Percentiles rank a stretch among this genome's conserved stretches.
Conservation (phyloP, 2,888 invertebrate species). For the Eudemis profundana region DNA sequence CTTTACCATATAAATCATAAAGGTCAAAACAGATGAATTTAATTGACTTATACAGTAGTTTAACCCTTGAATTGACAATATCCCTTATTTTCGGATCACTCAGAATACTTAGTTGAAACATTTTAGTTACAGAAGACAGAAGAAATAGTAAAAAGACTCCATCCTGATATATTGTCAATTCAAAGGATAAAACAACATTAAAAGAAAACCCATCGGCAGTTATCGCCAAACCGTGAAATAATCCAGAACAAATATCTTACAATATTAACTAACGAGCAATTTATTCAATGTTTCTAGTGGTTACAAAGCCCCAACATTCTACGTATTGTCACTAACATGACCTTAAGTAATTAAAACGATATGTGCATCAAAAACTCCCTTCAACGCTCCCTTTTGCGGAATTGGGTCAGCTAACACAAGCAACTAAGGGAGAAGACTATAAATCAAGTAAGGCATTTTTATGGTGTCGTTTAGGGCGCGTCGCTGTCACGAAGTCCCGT, state of each 20-base stretch:
- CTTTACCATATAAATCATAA: background rate
- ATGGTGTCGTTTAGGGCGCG: constrained; percentile 36
- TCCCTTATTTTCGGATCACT: too few species aligned
- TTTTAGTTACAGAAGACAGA: too few species aligned
- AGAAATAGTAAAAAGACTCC: too few species aligned
- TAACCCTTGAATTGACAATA: background rate
- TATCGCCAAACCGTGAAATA: background rate
- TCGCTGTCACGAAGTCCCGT: constrained; percentile 24
- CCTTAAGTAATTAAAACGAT: background rate
- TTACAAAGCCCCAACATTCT: background rate
- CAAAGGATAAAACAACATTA: background rate
- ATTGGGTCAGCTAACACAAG: constrained; percentile 12
- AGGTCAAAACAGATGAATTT: background rate
- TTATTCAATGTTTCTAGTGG: background rate
- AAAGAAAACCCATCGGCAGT: background rate
- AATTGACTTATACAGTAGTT: background rate
- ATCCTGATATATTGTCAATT: background rate
- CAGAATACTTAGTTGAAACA: too few species aligned
- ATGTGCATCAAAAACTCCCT: background rate
- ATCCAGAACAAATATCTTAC: background rate
- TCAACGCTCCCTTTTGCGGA: background rate
- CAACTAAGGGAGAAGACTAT: background rate
- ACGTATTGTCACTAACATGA: background rate
- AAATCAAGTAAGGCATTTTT: constrained; percentile 37
- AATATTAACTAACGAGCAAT: background rate